Evolutionary conservation across 2,888 invertebrate species (phyloP), one percentile per base, ranked within the genome.

Genomic region (Eubasilissa splendida): DNA sequence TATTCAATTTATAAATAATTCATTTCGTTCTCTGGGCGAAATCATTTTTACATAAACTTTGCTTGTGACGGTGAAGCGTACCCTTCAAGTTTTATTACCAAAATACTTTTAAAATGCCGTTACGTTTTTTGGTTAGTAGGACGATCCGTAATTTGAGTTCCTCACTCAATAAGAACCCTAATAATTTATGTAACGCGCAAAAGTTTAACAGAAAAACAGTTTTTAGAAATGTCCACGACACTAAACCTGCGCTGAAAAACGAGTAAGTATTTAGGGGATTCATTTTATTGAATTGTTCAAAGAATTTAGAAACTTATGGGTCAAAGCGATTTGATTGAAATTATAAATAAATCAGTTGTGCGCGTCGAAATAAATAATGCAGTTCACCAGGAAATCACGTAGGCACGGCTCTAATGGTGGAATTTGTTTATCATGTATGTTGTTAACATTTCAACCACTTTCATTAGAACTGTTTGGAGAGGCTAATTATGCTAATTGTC

Each of bases 51-150:
- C 12, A 11, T 33, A n/a, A 11, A 33, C 31, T 63, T 33, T 31
- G 42, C 31, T 33, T 10, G 1, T 3, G 63, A 12, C 33, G 9
- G 33, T 63, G 12, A 11, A 4, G 63, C 11, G 12, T 33, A 63
- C 3, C 63, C 9, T 42, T 42, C 63, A 33, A 63, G 63, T 31
- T 63, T 63, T 31, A 63, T 63, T 33, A 11, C 63, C 63, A 10
- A 63, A 33, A 5, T 42, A 63, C 63, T 63, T 12, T 31, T 50
- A 80, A 70, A 54, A 80, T 80, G 80, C 31, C 76, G 14, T 33
- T 68, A 50, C 76, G 65, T 60, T 80, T 80, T 12, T 80, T 80
- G 80, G 80, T 80, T 80, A 80, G 76, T 22, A 80, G 66, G 68
- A 42, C 73, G 22, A 60, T 22, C 14, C 14, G 76, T 31, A 76